These are phyloP conservation scores for Diadophis punctatus DNA, from an alignment of 2,113 vertebrate species.

Conservation along the genomic window DNA sequence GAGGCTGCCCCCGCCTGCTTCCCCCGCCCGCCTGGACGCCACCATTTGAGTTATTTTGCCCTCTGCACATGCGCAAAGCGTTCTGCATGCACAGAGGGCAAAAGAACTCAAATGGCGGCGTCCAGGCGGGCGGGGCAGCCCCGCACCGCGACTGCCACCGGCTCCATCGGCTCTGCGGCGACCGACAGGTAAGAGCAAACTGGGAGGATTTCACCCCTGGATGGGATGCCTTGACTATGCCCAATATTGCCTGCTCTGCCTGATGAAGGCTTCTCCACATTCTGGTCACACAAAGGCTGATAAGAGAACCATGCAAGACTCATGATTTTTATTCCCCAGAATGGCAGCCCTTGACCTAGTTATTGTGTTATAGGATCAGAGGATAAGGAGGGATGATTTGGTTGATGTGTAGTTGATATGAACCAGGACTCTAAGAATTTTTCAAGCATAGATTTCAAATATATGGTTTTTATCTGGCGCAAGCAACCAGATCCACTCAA, in stretches of 20 bases:
- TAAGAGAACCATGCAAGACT: background rate
- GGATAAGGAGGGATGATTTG: background rate
- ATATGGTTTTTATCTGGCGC: too few relatives aligned
- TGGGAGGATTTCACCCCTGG: too few relatives aligned
- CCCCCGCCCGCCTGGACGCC: too few relatives aligned
- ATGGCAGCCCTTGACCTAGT: background rate
- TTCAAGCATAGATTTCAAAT: background rate
- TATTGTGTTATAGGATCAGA: background rate
- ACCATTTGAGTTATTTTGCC: too few relatives aligned
- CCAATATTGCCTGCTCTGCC: background rate
- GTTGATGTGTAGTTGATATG: background rate
- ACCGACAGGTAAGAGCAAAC: too few relatives aligned
- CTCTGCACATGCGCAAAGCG: too few relatives aligned
- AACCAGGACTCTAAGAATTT: background rate
- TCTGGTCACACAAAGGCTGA: background rate
- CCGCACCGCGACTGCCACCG: too few relatives aligned
- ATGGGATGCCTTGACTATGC: background rate
- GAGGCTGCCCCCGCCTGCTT: too few relatives aligned
- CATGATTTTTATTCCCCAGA: background rate
- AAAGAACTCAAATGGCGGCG: too few relatives aligned
- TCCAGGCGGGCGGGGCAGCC: too few relatives aligned
- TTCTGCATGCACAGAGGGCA: too few relatives aligned
- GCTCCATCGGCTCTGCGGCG: too few relatives aligned
- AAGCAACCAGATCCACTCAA: background rate
- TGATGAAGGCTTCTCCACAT: background rate